Evolutionary conservation across 2,113 vertebrate species (phyloP).

Genomic region (Pelecanoides urinatrix): DNA sequence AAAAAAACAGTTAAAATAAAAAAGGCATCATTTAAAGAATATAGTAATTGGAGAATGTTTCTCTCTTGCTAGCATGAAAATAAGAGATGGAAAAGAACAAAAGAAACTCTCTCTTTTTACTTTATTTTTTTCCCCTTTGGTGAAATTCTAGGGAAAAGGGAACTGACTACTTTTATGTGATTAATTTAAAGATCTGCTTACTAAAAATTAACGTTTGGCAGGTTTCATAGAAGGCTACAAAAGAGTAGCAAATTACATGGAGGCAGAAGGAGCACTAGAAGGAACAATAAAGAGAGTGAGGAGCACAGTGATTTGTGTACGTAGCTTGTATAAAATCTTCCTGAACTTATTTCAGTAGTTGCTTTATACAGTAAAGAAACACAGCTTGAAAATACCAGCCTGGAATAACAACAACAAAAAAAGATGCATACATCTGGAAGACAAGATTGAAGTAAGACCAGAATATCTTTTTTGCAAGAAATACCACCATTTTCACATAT

Average conservation of each 20-base stretch:
- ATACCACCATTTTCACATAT: neutral
- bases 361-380: neutral
- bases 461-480: neutral
- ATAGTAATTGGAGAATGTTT: constrained; percentile 43
- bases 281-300: neutral
- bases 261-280: neutral
- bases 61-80: neutral
- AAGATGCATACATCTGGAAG: neutral
- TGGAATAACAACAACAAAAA: neutral
- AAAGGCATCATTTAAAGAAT: constrained; percentile 31
- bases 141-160: neutral
- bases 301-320: neutral
- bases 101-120: neutral
- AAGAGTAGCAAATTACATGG: neutral
- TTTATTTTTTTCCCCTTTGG: neutral
- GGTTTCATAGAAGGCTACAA: neutral
- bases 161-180: neutral
- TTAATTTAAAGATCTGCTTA: neutral
- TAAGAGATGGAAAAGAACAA: neutral
- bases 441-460: neutral
- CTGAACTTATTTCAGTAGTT: neutral
- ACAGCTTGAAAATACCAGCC: neutral
- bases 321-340: neutral
- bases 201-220: neutral
- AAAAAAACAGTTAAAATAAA: constrained; percentile 39